Evolutionary conservation across 2,113 vertebrate species (phyloP).

Genomic region (Rhegmatorhina hoffmannsi): DNA sequence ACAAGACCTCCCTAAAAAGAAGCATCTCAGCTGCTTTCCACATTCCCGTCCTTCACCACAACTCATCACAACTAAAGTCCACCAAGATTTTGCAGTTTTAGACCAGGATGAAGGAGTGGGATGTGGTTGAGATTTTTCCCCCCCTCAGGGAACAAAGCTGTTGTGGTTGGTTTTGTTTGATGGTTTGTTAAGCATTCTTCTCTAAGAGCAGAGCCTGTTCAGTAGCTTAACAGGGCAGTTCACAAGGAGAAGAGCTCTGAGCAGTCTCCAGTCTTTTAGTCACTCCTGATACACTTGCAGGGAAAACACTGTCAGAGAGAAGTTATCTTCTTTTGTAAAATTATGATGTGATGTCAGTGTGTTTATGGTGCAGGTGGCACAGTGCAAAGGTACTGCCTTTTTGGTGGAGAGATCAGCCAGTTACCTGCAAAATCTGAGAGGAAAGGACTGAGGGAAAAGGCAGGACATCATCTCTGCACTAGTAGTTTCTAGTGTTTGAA

Average conservation of each 20-base stretch:
- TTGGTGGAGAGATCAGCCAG: background rate
- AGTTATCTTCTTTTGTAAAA: background rate
- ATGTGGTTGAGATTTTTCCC: background rate
- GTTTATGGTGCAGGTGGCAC: rapidly evolving
- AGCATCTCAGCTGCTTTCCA: background rate
- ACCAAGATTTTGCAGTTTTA: background rate
- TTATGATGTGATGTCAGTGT: rapidly evolving
- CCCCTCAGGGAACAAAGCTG: background rate
- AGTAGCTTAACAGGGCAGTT: background rate
- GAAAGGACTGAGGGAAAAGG: background rate
- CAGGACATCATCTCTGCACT: background rate
- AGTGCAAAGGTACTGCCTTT: background rate
- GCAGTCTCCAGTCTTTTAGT: background rate
- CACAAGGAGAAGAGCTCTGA: background rate
- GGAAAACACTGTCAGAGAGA: background rate
- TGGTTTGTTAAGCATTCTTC: background rate
- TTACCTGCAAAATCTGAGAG: background rate
- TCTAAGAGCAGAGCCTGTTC: background rate
- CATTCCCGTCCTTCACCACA: background rate
- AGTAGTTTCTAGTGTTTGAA: background rate
- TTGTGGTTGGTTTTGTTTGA: background rate
- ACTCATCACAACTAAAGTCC: background rate
- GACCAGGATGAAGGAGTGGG: rapidly evolving
- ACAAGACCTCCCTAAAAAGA: background rate
- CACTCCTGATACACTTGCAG: no score